Evolutionary conservation across 2,888 invertebrate species (phyloP), one percentile per base, ranked within the genome.

Genomic region (Drosophila prostipennis): DNA sequence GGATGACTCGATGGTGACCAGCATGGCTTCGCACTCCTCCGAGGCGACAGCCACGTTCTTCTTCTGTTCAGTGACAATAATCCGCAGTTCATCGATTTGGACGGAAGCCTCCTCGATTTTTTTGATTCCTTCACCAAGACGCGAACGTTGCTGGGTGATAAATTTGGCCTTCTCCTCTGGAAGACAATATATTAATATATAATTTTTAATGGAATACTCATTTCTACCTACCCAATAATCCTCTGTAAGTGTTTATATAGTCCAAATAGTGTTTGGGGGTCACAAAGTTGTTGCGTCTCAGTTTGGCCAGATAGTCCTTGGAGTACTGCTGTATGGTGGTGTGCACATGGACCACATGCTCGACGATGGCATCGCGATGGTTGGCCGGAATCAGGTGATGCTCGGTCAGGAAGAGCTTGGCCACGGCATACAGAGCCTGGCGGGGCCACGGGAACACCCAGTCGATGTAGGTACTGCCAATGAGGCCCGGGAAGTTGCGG

Each of bases 381-480:
- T 11, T 19, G 1, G 74, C 59, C 0, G 80, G 76, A 89, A 92
- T 94, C 91, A 91, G 59, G 0, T 78, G 60, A 65, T 93, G 96
- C 95, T 98, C 96, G 79, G 95, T 94, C 0, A 98, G 93, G 87
- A 95, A 97, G 1, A 96, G 95, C 61, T 96, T 95, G 0, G 98
- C 98, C 0, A 98, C 98, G 0, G 98, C 97, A 58, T 95, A 93
- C 51, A 98, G 91, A 0, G 98, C 98, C 90, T 98, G 97, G 76
- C 95, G 94, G 0, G 98, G 98, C 98, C 98, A 98, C 0, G 98
- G 96, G 91, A 96, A 97, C 90, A 98, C 95, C 98, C 98, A 98
- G 91, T 98, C 97, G 74, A 98, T 97, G 40, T 96, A 96, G 0
- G 97, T 96, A 89, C 97, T 97, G 89, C 97, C 98, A 40, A 98